These are phyloP conservation scores for Micoletzkya japonica DNA, from an alignment of 2,888 invertebrate species.

Conservation along the genomic window DNA sequence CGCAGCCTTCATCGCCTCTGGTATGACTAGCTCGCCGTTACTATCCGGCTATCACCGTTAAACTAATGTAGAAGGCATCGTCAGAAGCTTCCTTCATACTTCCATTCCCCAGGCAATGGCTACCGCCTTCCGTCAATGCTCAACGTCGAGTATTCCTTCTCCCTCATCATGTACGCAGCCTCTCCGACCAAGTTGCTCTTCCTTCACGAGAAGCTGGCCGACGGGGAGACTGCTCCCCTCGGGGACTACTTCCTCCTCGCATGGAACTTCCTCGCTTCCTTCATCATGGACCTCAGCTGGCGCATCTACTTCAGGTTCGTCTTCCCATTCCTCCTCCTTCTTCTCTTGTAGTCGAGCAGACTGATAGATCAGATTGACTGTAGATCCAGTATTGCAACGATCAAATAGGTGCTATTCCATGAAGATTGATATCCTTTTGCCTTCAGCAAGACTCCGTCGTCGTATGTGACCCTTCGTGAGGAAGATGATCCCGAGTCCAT, in stretches of 20 bases:
- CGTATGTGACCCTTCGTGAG: constrained; percentile 40
- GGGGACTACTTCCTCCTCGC: constrained; percentile 53
- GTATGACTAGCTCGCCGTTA: constrained; percentile 28
- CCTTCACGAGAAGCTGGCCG: constrained; percentile 40
- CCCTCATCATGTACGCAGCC: constrained; percentile 40
- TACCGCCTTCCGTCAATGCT: constrained; percentile 17
- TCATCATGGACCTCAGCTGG: constrained; percentile 47
- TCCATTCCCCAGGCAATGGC: constrained; percentile 11
- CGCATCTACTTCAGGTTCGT: constrained; percentile 36
- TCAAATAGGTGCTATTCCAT: neutral
- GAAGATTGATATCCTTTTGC: neutral
- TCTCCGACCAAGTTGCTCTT: constrained; percentile 51
- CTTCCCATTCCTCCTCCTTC: neutral
- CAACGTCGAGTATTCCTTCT: constrained; percentile 22
- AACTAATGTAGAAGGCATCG: no score
- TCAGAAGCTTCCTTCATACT: neutral
- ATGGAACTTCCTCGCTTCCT: constrained; percentile 51
- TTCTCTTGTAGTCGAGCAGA: neutral
- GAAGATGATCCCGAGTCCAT: constrained; percentile 35
- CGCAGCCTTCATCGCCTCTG: constrained; percentile 34
- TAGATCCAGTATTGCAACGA: no score
- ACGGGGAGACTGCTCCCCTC: constrained; percentile 35
- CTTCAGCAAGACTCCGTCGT: constrained; percentile 35
- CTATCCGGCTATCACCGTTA: no score
- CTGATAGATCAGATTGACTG: no score